A percentile compares a stretch with the other conserved stretches of the same genome.
Conservation (phyloP, 2,797 vertebrate genomes). For the Synaphobranchus kaupii region DNA sequence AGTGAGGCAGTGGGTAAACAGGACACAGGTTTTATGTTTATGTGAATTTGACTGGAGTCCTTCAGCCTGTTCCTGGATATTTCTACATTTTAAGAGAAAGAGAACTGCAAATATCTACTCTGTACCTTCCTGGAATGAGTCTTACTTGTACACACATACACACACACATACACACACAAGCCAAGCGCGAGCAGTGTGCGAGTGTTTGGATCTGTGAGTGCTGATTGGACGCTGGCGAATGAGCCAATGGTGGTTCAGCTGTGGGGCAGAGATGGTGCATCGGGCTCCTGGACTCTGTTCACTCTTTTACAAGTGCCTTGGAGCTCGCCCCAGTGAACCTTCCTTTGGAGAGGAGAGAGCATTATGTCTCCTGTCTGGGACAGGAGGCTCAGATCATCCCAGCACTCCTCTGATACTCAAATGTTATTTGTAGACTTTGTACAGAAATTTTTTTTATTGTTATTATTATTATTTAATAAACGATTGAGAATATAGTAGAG, state of each 20-base stretch:
- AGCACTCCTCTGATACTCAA: constrained; percentile 78
- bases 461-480: constrained; percentile 93
- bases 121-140: constrained; percentile 36
- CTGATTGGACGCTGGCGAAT: constrained; percentile 36
- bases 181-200: not conserved
- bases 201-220: not conserved
- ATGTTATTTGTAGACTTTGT: constrained; percentile 99
- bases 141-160: not conserved
- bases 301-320: constrained; percentile 96
- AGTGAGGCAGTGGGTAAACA: constrained; percentile 37
- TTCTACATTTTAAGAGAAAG: constrained; percentile 12
- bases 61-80: constrained; percentile 21
- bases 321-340: constrained; percentile 72
- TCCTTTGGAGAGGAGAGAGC: constrained; percentile 77
- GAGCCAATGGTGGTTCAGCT: constrained; percentile 43
- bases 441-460: constrained; percentile 92
- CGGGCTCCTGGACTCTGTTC: constrained; percentile 64
- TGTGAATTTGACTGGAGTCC: constrained; percentile 36
- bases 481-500: constrained; percentile 68
- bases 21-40: constrained; percentile 23
- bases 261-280: constrained; percentile 47
- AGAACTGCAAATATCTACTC: constrained; percentile 38
- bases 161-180: constrained; percentile 19
- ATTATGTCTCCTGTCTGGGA: constrained; percentile 82
- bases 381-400: constrained; percentile 64